A percentile compares a stretch with the other conserved stretches of the same genome.
These are phyloP conservation scores for Cyanoliseus patagonus DNA, from an alignment of 2,113 vertebrate genomes.

Conservation along the genomic window DNA sequence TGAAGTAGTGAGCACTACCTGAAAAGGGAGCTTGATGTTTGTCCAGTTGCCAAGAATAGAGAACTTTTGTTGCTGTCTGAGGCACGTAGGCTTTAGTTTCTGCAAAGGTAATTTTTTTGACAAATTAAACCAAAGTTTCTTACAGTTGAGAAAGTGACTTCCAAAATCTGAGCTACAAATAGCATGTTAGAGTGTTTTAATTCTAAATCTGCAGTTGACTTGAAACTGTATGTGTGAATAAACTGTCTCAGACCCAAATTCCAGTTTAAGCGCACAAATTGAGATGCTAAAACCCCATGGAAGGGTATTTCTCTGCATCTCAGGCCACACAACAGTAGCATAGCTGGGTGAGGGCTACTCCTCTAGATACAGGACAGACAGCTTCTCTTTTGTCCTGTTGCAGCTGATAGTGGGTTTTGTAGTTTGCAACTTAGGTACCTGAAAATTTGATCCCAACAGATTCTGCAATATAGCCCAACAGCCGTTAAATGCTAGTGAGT, in stretches of 20 bases:
- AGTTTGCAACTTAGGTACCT: background rate
- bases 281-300: background rate
- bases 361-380: background rate
- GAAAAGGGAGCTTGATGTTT: background rate
- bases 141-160: background rate
- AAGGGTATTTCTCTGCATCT: background rate
- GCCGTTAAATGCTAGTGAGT: background rate
- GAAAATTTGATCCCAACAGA: background rate
- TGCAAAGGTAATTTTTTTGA: background rate
- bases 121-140: background rate
- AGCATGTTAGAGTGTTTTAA: background rate
- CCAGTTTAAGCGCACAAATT: background rate
- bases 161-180: background rate
- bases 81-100: background rate
- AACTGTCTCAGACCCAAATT: background rate
- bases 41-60: background rate
- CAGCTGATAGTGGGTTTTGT: background rate
- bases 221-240: background rate
- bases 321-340: background rate
- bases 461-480: background rate
- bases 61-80: background rate
- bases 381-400: background rate
- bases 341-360: background rate
- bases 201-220: background rate
- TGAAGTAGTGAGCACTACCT: fast-evolving